These are phyloP conservation scores for Dallia pectoralis DNA, from an alignment of 2,797 vertebrate species.

Conservation along the genomic window DNA sequence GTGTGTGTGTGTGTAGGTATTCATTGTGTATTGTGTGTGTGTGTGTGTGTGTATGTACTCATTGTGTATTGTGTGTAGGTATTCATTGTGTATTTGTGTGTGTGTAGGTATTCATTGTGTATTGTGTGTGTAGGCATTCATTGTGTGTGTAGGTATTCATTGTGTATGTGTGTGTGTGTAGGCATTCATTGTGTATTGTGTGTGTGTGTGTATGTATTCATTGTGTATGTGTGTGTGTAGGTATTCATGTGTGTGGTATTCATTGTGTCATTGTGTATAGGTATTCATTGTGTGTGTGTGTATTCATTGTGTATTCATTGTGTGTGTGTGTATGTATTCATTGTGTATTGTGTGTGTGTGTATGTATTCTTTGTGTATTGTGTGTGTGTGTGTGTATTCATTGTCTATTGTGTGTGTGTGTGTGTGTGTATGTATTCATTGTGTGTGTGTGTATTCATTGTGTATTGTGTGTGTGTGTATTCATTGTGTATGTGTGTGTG, in stretches of 20 bases:
- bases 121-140: too few species aligned
- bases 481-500: slow-evolving; percentile 5
- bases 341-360: too few species aligned
- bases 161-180: too few species aligned
- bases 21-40: too few species aligned
- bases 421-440: slow-evolving; percentile 53
- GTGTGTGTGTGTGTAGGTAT: slow-evolving; percentile 70
- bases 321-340: slow-evolving; percentile 84
- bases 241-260: too few species aligned
- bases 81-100: not conserved
- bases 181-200: not conserved
- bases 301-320: not conserved
- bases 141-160: too few species aligned
- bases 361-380: not conserved
- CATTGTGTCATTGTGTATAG: too few species aligned
- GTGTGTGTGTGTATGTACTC: too few species aligned
- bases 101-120: slow-evolving; percentile 72
- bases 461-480: too few species aligned
- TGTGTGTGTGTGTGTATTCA: too few species aligned
- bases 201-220: slow-evolving; percentile 76
- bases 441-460: not conserved
- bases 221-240: too few species aligned
- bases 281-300: too few species aligned
- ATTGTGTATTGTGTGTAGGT: not conserved
- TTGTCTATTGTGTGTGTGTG: slow-evolving; percentile 57